Evolutionary conservation across 2,888 invertebrate genomes (phyloP).

Genomic region (Limnephilus lunatus): DNA sequence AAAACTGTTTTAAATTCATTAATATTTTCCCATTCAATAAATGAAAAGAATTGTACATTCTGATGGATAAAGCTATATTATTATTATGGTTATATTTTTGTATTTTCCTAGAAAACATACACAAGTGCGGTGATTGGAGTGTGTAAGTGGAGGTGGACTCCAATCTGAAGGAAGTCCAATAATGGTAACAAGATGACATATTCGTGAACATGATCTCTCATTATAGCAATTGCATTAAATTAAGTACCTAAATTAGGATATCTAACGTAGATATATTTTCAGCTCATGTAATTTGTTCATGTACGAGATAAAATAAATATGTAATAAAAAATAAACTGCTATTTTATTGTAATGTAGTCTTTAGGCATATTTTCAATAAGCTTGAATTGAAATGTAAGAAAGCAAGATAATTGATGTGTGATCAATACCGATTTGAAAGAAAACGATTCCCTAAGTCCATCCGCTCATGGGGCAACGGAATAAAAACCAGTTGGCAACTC

Average conservation of each 20-base stretch:
- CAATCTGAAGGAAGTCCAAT: slow-evolving; percentile 22
- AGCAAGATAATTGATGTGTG: too few species aligned
- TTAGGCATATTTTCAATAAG: too few species aligned
- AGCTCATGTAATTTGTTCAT: slow-evolving; percentile 67
- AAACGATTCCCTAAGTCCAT: too few species aligned
- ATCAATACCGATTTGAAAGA: too few species aligned
- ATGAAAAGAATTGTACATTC: slow-evolving; percentile 35
- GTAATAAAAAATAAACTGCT: slow-evolving; percentile 2
- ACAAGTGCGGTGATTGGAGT: slow-evolving; percentile 54
- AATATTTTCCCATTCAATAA: neutral
- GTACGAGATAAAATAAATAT: slow-evolving; percentile 64
- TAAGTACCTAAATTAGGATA: slow-evolving; percentile 64
- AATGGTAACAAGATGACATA: slow-evolving; percentile 44
- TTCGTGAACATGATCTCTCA: slow-evolving; percentile 65
- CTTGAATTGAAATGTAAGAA: too few species aligned
- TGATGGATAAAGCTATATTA: slow-evolving; percentile 62
- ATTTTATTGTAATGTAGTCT: neutral
- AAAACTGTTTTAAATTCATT: neutral
- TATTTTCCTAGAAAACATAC: slow-evolving; percentile 66
- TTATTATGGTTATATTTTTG: slow-evolving; percentile 66
- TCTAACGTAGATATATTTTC: slow-evolving; percentile 66
- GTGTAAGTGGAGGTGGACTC: slow-evolving; percentile 27
- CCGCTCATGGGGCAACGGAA: too few species aligned
- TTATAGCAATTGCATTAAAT: slow-evolving; percentile 64
- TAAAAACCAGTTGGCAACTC: too few species aligned